These are phyloP conservation scores for Rafetus swinhoei DNA, from an alignment of 2,113 vertebrate species.

Conservation along the genomic window DNA sequence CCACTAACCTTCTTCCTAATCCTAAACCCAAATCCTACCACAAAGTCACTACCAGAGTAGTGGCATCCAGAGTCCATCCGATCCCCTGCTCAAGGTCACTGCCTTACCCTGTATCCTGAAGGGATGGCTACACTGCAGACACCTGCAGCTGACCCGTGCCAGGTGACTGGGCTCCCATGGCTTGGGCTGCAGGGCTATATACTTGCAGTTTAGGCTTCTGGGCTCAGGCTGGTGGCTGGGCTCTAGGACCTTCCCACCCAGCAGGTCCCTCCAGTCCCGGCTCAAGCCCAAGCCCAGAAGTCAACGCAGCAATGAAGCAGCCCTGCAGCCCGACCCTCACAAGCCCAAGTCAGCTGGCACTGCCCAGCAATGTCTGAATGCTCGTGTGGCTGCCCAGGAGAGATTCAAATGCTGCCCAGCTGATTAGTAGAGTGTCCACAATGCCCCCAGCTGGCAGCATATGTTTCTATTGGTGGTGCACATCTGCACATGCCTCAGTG, in stretches of 20 bases:
- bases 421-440: no score
- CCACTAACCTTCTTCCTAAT: not conserved
- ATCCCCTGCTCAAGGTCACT: not conserved
- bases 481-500: no score
- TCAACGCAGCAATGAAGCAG: not conserved
- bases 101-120: not conserved
- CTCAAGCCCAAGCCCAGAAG: not conserved
- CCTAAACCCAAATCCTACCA: not conserved
- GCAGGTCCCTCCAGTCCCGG: not conserved
- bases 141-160: not conserved
- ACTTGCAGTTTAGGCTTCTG: not conserved
- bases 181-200: not conserved
- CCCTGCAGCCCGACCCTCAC: not conserved
- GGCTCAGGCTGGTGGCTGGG: not conserved
- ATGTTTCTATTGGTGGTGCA: no score
- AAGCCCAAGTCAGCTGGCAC: not conserved
- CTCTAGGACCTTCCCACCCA: not conserved
- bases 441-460: no score
- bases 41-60: not conserved
- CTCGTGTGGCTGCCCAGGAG: no score
- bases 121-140: not conserved
- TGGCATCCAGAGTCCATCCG: not conserved
- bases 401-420: no score
- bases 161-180: not conserved
- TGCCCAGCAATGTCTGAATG: not conserved